A percentile compares a stretch with the other conserved stretches of the same genome.
phyloP scores from a whole-genome alignment of 2,797 vertebrate genomes.

The Sebastes umbrosus region DNA sequence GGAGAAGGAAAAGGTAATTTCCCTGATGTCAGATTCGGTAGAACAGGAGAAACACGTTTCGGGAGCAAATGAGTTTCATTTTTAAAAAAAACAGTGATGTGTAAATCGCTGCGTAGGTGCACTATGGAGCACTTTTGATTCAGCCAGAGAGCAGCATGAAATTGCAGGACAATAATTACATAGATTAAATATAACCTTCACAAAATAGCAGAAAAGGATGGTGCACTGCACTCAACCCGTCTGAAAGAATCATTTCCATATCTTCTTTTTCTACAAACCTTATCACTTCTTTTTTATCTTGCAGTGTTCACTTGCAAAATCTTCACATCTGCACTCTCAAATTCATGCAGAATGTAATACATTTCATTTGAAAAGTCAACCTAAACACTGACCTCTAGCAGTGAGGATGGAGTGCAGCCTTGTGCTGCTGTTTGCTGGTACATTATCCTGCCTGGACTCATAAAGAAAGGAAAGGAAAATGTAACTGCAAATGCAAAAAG shows the following conservation, averaged over 20 bases:
- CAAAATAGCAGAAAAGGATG: conserved; percentile 31
- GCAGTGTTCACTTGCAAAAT: conserved; percentile 11
- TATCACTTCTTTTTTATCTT: not conserved
- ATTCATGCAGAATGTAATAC: not conserved
- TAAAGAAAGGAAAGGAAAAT: not conserved
- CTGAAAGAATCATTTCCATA: conserved; percentile 4
- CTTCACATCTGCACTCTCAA: not conserved
- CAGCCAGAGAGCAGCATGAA: conserved; percentile 38
- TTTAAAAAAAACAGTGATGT: not conserved
- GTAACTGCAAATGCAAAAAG: conserved; percentile 3
- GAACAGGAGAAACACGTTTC: conserved; percentile 27
- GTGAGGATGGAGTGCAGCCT: not conserved
- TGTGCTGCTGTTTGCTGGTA: not conserved
- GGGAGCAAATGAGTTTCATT: conserved; percentile 11
- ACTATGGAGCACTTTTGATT: conserved; percentile 33
- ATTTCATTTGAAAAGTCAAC: not conserved
- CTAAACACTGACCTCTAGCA: not conserved
- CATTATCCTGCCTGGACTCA: conserved; percentile 4
- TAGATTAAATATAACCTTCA: conserved; percentile 76
- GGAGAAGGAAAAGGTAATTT: conserved; percentile 51
- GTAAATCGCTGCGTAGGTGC: conserved; percentile 43
- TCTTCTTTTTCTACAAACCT: not conserved
- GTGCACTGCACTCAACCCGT: not conserved
- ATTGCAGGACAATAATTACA: conserved; percentile 68
- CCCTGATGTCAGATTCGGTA: conserved; percentile 43